Evolutionary conservation across 2,888 invertebrate species (phyloP).

Genomic region (Tridacna crocea): DNA sequence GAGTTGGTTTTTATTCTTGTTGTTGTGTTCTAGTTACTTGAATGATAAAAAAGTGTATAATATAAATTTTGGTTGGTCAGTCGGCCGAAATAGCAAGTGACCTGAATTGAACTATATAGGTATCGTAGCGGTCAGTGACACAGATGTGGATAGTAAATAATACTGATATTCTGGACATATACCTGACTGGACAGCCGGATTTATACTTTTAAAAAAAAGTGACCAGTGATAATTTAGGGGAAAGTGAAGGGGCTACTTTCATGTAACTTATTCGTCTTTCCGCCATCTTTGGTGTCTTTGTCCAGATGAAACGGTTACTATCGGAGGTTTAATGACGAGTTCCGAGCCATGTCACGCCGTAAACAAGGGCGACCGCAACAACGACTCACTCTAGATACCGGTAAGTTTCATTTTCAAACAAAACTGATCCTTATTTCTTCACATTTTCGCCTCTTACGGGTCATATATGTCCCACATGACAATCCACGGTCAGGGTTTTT

Average conservation of each 20-base stretch:
- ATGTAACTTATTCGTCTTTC: slow-evolving; percentile 54
- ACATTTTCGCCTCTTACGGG: background rate
- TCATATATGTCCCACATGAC: background rate
- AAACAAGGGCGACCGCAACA: slow-evolving; percentile 85
- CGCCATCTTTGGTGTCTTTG: slow-evolving; percentile 66
- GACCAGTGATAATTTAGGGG: slow-evolving; percentile 31
- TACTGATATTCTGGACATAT: slow-evolving; percentile 19
- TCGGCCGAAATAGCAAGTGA: slow-evolving; percentile 44
- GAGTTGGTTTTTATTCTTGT: background rate
- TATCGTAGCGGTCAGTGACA: slow-evolving; percentile 57
- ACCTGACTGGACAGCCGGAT: slow-evolving; percentile 32
- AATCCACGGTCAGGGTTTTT: slow-evolving; percentile 22
- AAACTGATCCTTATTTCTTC: background rate
- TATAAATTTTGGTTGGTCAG: slow-evolving; percentile 55
- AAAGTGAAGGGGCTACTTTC: slow-evolving; percentile 48
- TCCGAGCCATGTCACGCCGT: slow-evolving; percentile 78
- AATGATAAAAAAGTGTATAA: background rate
- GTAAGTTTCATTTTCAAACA: slow-evolving; percentile 73
- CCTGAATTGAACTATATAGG: slow-evolving; percentile 46
- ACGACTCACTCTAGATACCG: slow-evolving; percentile 83
- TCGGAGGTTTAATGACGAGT: slow-evolving; percentile 68
- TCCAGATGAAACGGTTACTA: slow-evolving; percentile 53
- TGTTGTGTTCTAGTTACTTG: background rate
- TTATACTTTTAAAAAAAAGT: slow-evolving; percentile 9
- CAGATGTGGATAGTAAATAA: slow-evolving; percentile 35